phyloP scores from a whole-genome alignment of 53 echinoderm and acorn worm species.

The Crossaster papposus region DNA sequence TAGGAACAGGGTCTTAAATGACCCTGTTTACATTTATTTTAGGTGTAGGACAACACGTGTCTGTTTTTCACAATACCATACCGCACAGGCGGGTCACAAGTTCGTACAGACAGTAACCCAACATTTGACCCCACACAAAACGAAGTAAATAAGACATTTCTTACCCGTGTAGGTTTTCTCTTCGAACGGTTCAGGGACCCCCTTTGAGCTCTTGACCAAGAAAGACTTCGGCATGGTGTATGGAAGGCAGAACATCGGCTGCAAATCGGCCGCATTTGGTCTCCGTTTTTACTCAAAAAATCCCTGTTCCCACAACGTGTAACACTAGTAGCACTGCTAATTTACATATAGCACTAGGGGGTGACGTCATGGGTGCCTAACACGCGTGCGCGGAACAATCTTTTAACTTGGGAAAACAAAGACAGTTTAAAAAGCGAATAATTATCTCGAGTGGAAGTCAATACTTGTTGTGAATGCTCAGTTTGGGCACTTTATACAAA shows the following conservation, averaged over 20 bases:
- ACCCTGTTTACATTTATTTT: background rate
- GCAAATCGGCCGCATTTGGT: slow-evolving; percentile 29
- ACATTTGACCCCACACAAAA: background rate
- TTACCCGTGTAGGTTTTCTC: slow-evolving; percentile 50
- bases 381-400: slow-evolving; percentile 52
- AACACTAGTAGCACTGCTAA: slow-evolving; percentile 50
- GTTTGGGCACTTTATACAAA: background rate
- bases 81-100: background rate
- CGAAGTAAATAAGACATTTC: background rate
- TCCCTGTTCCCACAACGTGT: slow-evolving; percentile 13
- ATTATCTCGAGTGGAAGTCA: background rate
- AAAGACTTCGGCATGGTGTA: slow-evolving; percentile 61
- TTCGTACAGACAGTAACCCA: background rate
- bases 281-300: background rate
- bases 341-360: slow-evolving; percentile 27
- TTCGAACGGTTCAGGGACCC: slow-evolving; percentile 7
- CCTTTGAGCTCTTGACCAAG: slow-evolving; percentile 39
- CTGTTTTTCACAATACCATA: background rate
- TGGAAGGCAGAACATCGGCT: slow-evolving; percentile 4
- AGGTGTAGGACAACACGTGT: background rate
- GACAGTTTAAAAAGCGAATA: slow-evolving; percentile 10
- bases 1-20: background rate
- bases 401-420: background rate
- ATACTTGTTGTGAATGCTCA: slow-evolving; percentile 2
- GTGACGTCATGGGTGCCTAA: slow-evolving; percentile 35